phyloP scores from a whole-genome alignment of 2,888 invertebrate genomes.

The Phaonia tiefii region DNA sequence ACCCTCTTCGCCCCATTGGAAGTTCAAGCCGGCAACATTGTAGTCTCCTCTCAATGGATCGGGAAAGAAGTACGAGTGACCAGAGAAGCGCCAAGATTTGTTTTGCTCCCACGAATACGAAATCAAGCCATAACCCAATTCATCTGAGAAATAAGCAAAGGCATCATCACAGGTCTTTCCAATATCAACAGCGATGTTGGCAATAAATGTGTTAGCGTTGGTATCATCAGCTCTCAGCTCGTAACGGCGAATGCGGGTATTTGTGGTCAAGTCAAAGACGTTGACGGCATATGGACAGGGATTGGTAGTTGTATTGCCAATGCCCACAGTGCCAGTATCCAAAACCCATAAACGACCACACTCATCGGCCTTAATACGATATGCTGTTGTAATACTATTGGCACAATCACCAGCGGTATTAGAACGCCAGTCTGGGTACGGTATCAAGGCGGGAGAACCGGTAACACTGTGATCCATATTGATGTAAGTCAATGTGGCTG shows the following conservation, averaged over 20 bases:
- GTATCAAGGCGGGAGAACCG: slow-evolving; percentile 88
- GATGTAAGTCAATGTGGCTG: slow-evolving; percentile 90
- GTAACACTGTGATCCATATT: slow-evolving; percentile 84
- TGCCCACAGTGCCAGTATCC: slow-evolving; percentile 91
- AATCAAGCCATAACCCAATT: slow-evolving; percentile 90
- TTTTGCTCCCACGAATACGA: slow-evolving; percentile 89
- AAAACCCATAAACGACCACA: slow-evolving; percentile 92
- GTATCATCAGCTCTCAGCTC: slow-evolving; percentile 87
- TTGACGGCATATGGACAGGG: slow-evolving; percentile 90
- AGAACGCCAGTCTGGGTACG: slow-evolving; percentile 88
- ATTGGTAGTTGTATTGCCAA: slow-evolving; percentile 88
- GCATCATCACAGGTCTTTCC: slow-evolving; percentile 88
- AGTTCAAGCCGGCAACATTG: slow-evolving; percentile 89
- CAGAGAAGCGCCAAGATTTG: slow-evolving; percentile 88
- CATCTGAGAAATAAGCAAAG: slow-evolving; percentile 90
- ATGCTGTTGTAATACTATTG: slow-evolving; percentile 88
- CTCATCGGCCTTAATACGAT: slow-evolving; percentile 89
- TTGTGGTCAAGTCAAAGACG: slow-evolving; percentile 88
- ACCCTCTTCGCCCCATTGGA: slow-evolving; percentile 92
- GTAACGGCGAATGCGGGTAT: slow-evolving; percentile 86
- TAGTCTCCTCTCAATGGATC: slow-evolving; percentile 90
- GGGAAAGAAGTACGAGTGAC: slow-evolving; percentile 90
- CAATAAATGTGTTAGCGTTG: slow-evolving; percentile 89
- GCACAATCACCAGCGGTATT: slow-evolving; percentile 90
- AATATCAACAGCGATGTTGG: slow-evolving; percentile 91